Evolutionary conservation across 2,888 invertebrate species (phyloP).

Genomic region (Blastobasis adustella): DNA sequence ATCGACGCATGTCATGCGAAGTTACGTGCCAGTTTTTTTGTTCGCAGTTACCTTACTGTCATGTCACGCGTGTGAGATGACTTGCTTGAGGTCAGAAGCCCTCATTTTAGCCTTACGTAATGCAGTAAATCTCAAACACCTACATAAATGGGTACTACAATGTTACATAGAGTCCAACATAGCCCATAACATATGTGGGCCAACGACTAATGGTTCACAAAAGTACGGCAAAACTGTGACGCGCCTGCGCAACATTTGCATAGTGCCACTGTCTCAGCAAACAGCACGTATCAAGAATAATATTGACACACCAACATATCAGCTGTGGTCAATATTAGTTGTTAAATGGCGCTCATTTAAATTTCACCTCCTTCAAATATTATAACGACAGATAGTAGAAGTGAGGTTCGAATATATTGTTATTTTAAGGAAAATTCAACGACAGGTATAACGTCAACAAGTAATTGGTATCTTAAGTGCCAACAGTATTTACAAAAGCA

Average conservation of each 20-base stretch:
- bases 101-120: constrained; percentile 9
- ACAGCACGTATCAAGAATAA: no score
- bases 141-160: not conserved
- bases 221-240: not conserved
- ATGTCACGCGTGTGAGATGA: constrained; percentile 1
- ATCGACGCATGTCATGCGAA: constrained; percentile 3
- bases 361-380: not conserved
- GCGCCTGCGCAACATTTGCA: not conserved
- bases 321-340: not conserved
- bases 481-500: no score
- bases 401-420: no score
- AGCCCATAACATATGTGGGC: not conserved
- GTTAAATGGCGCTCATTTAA: not conserved
- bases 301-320: not conserved
- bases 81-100: constrained; percentile 5
- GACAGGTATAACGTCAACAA: no score
- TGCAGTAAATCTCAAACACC: constrained; percentile 7
- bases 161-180: constrained; percentile 1
- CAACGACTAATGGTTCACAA: not conserved
- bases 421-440: no score
- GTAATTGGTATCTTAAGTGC: no score
- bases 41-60: not conserved
- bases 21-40: constrained; percentile 2
- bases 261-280: not conserved
- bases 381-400: no score